Conservation (phyloP, 2,113 vertebrate genomes). For the Sorex araneus region DNA sequence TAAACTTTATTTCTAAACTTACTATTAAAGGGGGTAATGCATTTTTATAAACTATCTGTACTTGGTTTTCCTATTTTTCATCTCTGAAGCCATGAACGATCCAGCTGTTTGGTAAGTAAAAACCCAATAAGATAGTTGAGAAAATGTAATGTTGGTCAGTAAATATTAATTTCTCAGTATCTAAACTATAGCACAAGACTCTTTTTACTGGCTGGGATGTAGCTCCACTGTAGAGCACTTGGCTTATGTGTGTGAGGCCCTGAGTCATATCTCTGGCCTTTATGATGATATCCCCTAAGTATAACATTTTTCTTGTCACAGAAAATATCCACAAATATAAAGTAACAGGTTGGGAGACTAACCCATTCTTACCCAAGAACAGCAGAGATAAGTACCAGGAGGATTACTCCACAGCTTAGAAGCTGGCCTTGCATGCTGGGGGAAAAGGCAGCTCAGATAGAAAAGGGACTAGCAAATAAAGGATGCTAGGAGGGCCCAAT, state of each 20-base stretch:
- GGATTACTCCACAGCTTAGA: too few species aligned
- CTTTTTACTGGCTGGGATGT: too few species aligned
- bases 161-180: background rate
- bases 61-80: background rate
- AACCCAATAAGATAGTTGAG: background rate
- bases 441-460: too few species aligned
- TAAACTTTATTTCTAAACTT: background rate
- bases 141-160: constrained; percentile 3
- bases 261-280: background rate
- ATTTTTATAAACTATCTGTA: constrained; percentile 38
- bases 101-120: background rate
- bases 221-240: too few species aligned
- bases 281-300: background rate
- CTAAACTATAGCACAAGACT: background rate
- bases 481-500: too few species aligned
- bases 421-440: too few species aligned
- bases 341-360: too few species aligned
- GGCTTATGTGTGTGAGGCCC: background rate
- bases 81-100: background rate
- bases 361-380: too few species aligned
- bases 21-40: background rate
- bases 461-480: too few species aligned
- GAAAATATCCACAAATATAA: too few species aligned
- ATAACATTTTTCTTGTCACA: background rate
- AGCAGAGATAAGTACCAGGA: too few species aligned